Percentiles rank a stretch among this genome's conserved stretches.
phyloP scores from a whole-genome alignment of 2,888 invertebrate species.

The Lasioglossum calceatum region DNA sequence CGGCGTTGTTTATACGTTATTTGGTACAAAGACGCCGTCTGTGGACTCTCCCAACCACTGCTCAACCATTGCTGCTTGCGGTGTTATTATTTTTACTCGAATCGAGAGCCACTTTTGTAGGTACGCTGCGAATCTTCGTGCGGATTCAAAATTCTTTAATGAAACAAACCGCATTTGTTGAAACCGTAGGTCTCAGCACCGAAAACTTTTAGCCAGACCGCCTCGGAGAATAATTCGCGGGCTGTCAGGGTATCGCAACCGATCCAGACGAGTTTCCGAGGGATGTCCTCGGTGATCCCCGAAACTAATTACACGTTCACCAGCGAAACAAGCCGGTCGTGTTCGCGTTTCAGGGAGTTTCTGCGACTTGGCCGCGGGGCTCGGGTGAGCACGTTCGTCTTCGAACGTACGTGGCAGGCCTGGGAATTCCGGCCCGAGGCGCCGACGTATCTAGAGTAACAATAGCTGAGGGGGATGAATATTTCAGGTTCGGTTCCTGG shows the following conservation, averaged over 20 bases:
- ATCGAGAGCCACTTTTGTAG: background rate
- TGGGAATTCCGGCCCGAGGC: conserved; percentile 14
- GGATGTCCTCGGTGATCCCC: background rate
- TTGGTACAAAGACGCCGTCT: background rate
- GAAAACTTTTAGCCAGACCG: background rate
- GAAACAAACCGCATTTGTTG: background rate
- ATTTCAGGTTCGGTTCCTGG: conserved; percentile 42
- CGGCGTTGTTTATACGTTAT: background rate
- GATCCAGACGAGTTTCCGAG: background rate
- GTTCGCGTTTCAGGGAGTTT: background rate
- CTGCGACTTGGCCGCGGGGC: background rate
- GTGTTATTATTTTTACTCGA: background rate
- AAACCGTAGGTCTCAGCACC: background rate
- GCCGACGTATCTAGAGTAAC: conserved; percentile 31
- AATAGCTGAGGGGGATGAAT: conserved; percentile 48
- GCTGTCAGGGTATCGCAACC: background rate
- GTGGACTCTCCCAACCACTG: background rate
- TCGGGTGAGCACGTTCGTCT: background rate
- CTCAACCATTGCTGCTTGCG: background rate
- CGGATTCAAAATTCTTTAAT: background rate
- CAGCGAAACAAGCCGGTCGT: background rate
- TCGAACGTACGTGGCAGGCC: conserved; percentile 4
- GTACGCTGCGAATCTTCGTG: background rate
- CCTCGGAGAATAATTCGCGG: background rate
- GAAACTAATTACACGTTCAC: background rate